A percentile compares a stretch with the other conserved stretches of the same genome.
These are phyloP conservation scores for Acrocera orbiculus DNA, from an alignment of 2,888 invertebrate species.

Conservation along the genomic window DNA sequence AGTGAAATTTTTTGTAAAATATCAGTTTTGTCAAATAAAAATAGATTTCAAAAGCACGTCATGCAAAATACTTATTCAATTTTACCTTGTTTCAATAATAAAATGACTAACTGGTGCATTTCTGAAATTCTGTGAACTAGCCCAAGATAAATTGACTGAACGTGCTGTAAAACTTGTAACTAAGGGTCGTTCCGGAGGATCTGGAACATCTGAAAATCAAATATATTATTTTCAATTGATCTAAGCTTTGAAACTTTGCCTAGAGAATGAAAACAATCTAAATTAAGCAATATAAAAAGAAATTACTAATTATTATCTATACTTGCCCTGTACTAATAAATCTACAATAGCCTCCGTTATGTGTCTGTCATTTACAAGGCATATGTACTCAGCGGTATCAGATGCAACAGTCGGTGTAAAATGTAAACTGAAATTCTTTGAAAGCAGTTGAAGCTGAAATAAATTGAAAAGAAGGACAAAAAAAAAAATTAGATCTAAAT, in stretches of 20 bases:
- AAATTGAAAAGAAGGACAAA: slow-evolving; percentile 6
- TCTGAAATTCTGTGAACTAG: slow-evolving; percentile 48
- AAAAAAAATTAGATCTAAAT: no score
- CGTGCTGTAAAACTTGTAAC: slow-evolving; percentile 55
- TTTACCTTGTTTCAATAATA: slow-evolving; percentile 56
- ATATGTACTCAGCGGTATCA: slow-evolving; percentile 49
- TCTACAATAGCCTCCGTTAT: slow-evolving; percentile 46
- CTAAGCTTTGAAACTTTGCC: no score
- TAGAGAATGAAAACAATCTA: no score
- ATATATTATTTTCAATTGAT: no score
- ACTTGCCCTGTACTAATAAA: slow-evolving; percentile 49
- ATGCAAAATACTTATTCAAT: slow-evolving; percentile 12
- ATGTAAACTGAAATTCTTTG: slow-evolving; percentile 42
- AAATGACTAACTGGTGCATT: slow-evolving; percentile 52
- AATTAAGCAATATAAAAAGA: no score
- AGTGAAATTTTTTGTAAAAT: no score
- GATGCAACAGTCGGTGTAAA: slow-evolving; percentile 43
- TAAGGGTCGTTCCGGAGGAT: slow-evolving; percentile 51
- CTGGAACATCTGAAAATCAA: slow-evolving; percentile 50
- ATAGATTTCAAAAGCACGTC: no score
- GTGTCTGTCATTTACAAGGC: slow-evolving; percentile 48
- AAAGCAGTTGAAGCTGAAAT: slow-evolving; percentile 36
- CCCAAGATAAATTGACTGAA: slow-evolving; percentile 57
- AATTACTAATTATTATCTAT: no score
- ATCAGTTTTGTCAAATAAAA: no score